Evolutionary conservation across 2,888 invertebrate species (phyloP).

Genomic region (Cantharis rufa): DNA sequence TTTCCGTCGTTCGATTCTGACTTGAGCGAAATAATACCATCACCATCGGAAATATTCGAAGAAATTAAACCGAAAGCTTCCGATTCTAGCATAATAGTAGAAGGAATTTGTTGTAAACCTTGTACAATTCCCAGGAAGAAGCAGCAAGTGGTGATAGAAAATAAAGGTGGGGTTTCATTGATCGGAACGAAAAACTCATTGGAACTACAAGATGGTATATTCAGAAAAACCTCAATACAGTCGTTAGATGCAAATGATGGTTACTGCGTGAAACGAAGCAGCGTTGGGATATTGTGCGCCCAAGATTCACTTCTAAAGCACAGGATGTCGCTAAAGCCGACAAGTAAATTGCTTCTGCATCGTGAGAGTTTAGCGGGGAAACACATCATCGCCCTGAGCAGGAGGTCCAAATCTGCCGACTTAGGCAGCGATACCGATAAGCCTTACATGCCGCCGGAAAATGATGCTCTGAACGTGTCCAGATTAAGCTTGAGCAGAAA

Average conservation of each 20-base stretch:
- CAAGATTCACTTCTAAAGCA: constrained; percentile 6
- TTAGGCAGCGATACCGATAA: not conserved
- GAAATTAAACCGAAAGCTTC: not conserved
- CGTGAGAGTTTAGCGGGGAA: not conserved
- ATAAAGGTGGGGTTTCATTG: not conserved
- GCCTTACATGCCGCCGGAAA: not conserved
- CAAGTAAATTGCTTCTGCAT: not conserved
- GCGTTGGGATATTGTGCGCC: constrained; percentile 3
- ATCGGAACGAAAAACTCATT: constrained; percentile 7
- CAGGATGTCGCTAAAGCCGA: constrained; percentile 9
- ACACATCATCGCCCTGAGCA: not conserved
- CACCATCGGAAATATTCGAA: not conserved
- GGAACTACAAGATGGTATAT: not conserved
- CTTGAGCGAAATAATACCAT: not conserved
- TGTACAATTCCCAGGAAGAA: not conserved
- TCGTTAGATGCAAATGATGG: not conserved
- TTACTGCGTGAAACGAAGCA: not conserved
- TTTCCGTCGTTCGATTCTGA: not conserved
- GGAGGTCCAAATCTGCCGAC: not conserved
- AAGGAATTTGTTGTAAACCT: not conserved
- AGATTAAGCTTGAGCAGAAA: constrained; percentile 19
- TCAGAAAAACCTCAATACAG: not conserved
- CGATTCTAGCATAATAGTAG: not conserved
- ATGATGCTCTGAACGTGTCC: not conserved
- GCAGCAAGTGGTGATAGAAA: not conserved